Evolutionary conservation across 2,797 vertebrate genomes (phyloP).

Genomic region (Liparis tanakae): DNA sequence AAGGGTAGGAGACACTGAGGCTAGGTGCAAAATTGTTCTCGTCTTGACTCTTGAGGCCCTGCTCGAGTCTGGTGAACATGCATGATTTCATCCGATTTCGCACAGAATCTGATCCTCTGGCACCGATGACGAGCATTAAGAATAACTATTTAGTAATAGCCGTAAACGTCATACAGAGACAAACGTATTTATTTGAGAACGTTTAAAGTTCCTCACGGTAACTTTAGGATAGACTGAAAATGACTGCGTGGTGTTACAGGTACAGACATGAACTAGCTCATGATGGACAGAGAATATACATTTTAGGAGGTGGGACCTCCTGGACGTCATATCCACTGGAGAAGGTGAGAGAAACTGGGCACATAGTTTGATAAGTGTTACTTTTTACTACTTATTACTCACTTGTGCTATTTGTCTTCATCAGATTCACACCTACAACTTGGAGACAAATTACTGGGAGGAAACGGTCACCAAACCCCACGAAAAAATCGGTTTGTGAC

Average conservation of each 20-base stretch:
- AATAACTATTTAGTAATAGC: background rate
- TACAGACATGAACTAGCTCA: slow-evolving; percentile 98
- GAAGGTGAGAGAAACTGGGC: slow-evolving; percentile 82
- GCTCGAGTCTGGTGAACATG: too few species aligned
- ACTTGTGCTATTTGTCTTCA: slow-evolving; percentile 24
- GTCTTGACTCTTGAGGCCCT: too few species aligned
- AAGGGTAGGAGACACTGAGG: too few species aligned
- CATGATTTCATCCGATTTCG: too few species aligned
- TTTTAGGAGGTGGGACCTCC: slow-evolving; percentile 97
- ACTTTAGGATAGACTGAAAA: slow-evolving; percentile 1
- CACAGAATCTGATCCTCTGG: too few species aligned
- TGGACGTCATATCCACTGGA: slow-evolving; percentile 96
- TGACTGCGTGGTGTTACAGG: slow-evolving; percentile 69
- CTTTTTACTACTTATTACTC: background rate
- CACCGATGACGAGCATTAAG: too few species aligned
- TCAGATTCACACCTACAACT: slow-evolving; percentile 96
- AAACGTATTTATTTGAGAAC: background rate
- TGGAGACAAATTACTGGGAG: slow-evolving; percentile 98
- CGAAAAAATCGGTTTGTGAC: slow-evolving; percentile 89
- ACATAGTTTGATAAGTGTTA: background rate
- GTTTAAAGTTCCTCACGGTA: background rate
- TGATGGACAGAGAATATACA: slow-evolving; percentile 93
- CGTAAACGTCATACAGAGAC: background rate
- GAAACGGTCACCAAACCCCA: slow-evolving; percentile 94
- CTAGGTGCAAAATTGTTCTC: too few species aligned